A percentile compares a stretch with the other conserved stretches of the same genome.
Evolutionary conservation across 2,888 invertebrate species (phyloP).

Genomic region (Drosophila mercatorum): DNA sequence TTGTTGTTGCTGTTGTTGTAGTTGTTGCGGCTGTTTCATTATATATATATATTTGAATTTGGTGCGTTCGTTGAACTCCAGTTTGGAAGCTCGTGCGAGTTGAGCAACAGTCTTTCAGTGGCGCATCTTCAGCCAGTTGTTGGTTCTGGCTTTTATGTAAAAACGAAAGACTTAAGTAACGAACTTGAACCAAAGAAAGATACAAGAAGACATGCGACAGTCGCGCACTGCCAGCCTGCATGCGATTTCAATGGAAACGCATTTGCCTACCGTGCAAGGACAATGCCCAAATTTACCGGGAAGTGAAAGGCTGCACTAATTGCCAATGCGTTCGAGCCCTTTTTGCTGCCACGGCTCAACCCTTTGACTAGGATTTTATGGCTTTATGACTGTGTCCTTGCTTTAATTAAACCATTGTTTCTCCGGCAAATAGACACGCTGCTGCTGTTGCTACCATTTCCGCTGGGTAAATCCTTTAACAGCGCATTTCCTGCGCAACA

Average conservation of each 20-base stretch:
- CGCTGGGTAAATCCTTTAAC: slow-evolving; percentile 55
- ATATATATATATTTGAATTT: slow-evolving; percentile 67
- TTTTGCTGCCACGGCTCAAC: slow-evolving; percentile 36
- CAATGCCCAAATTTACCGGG: slow-evolving; percentile 42
- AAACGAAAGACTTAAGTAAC: slow-evolving; percentile 75
- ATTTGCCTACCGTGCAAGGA: slow-evolving; percentile 73
- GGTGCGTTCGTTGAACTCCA: slow-evolving; percentile 72
- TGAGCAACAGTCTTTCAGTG: slow-evolving; percentile 56
- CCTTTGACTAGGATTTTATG: slow-evolving; percentile 68
- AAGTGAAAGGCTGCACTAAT: slow-evolving; percentile 56
- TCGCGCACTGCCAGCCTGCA: background rate
- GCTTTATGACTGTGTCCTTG: slow-evolving; percentile 76
- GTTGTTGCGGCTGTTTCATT: slow-evolving; percentile 49
- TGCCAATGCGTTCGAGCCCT: slow-evolving; percentile 22
- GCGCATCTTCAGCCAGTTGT: slow-evolving; percentile 40
- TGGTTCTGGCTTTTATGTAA: slow-evolving; percentile 31
- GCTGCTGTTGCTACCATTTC: slow-evolving; percentile 36
- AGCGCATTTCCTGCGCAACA: slow-evolving; percentile 62
- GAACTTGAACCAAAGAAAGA: slow-evolving; percentile 48
- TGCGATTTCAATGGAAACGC: slow-evolving; percentile 40
- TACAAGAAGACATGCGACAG: slow-evolving; percentile 7
- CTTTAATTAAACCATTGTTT: slow-evolving; percentile 70
- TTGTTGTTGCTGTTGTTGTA: slow-evolving; percentile 49
- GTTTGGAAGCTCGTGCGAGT: slow-evolving; percentile 36
- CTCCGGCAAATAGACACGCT: slow-evolving; percentile 20